Percentiles rank a stretch among this genome's conserved stretches.
Conservation (phyloP, 2,888 invertebrate species). For the Mythimna impura region DNA sequence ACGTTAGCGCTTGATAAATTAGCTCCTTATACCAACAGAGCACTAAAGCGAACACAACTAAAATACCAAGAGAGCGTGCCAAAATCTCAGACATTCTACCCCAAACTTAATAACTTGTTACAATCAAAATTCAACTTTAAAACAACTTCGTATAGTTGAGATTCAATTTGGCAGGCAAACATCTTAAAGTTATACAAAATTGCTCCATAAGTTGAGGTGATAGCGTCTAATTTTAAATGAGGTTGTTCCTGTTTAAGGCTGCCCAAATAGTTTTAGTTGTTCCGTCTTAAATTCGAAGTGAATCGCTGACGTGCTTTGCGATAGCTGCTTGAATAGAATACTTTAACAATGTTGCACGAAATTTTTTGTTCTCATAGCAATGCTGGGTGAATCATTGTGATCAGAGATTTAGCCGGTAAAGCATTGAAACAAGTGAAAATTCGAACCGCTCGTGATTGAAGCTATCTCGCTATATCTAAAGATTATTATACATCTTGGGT, state of each 20-base stretch:
- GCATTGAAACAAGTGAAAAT: background rate
- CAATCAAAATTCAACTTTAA: conserved; percentile 72
- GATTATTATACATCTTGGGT: too few relatives aligned
- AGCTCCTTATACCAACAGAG: conserved; percentile 67
- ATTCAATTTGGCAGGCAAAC: conserved; percentile 60
- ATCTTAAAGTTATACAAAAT: conserved; percentile 32
- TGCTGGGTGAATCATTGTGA: background rate
- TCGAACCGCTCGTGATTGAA: background rate
- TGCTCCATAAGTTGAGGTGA: conserved; percentile 32
- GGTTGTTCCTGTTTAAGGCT: conserved; percentile 31
- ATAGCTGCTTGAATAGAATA: conserved; percentile 68
- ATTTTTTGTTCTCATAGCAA: conserved; percentile 19
- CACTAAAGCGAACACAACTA: conserved; percentile 71
- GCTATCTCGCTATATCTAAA: too few relatives aligned
- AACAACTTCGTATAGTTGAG: conserved; percentile 59
- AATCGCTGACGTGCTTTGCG: conserved; percentile 64
- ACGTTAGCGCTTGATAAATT: conserved; percentile 68
- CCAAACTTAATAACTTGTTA: conserved; percentile 60
- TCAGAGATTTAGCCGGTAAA: background rate
- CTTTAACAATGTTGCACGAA: conserved; percentile 52
- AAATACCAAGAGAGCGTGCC: conserved; percentile 76
- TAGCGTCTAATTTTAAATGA: conserved; percentile 46
- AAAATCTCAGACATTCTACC: conserved; percentile 73
- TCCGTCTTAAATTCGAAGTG: conserved; percentile 67
- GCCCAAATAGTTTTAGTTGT: conserved; percentile 71